Evolutionary conservation across 2,113 vertebrate genomes (phyloP).

Genomic region (Aphyosemion australe): DNA sequence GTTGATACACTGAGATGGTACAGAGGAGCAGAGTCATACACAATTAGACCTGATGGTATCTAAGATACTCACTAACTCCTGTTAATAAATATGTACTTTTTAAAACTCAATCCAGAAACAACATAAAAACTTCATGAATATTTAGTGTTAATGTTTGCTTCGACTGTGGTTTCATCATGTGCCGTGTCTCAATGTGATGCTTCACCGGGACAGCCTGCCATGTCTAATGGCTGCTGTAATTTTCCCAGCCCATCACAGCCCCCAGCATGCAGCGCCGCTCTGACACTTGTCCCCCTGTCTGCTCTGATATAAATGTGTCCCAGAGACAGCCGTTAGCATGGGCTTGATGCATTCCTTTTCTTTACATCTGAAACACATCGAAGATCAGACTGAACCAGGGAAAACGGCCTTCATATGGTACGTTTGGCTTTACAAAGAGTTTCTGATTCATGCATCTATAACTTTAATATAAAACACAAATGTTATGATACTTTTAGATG

Average conservation of each 20-base stretch:
- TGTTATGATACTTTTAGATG: neutral
- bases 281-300: constrained; percentile 37
- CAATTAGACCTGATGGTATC: too few relatives aligned
- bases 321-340: constrained; percentile 21
- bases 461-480: neutral
- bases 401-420: neutral
- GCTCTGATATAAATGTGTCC: constrained; percentile 38
- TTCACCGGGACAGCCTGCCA: constrained; percentile 30
- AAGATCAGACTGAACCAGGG: neutral
- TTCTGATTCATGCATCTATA: neutral
- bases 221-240: constrained; percentile 44
- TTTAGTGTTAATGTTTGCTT: constrained; percentile 5
- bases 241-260: constrained; percentile 42
- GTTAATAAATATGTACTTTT: too few relatives aligned
- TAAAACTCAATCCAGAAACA: too few relatives aligned
- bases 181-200: constrained; percentile 18
- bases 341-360: constrained; percentile 11
- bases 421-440: too few relatives aligned
- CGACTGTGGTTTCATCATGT: constrained; percentile 12
- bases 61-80: too few relatives aligned
- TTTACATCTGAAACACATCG: neutral
- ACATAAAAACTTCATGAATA: neutral
- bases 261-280: constrained; percentile 44
- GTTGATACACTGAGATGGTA: too few relatives aligned
- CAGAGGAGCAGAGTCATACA: too few relatives aligned